These are phyloP conservation scores for Tringa solitaria DNA, from an alignment of 2,113 vertebrate genomes.

Conservation along the genomic window DNA sequence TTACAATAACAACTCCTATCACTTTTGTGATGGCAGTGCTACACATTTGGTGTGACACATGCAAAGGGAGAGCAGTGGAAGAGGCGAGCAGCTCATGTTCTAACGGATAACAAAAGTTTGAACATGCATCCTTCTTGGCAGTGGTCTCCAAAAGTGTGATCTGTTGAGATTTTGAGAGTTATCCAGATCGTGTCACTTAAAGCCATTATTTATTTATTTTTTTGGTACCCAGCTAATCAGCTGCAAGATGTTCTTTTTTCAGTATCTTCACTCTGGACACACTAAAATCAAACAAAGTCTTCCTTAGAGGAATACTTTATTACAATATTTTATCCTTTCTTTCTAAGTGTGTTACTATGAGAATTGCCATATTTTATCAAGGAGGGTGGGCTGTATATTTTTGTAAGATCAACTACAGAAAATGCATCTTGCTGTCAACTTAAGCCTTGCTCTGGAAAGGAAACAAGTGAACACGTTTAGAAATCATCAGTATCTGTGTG, in stretches of 20 bases:
- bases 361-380: background rate
- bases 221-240: background rate
- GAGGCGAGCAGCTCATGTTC: constrained; percentile 19
- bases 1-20: constrained; percentile 9
- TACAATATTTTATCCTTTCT: background rate
- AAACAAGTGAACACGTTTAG: background rate
- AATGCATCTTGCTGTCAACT: background rate
- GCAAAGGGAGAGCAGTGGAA: background rate
- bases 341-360: background rate
- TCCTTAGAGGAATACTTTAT: background rate
- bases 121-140: constrained; percentile 42
- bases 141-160: background rate
- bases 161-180: constrained; percentile 17
- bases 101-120: background rate
- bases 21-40: background rate
- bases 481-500: background rate
- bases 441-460: background rate
- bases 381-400: background rate
- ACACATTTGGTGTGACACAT: constrained; percentile 18
- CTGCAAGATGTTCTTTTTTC: background rate
- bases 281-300: background rate
- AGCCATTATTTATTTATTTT: background rate
- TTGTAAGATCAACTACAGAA: background rate
- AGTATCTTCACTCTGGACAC: background rate
- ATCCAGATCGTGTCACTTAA: background rate